Conservation (phyloP, 2,113 vertebrate species). For the Mugil cephalus region DNA sequence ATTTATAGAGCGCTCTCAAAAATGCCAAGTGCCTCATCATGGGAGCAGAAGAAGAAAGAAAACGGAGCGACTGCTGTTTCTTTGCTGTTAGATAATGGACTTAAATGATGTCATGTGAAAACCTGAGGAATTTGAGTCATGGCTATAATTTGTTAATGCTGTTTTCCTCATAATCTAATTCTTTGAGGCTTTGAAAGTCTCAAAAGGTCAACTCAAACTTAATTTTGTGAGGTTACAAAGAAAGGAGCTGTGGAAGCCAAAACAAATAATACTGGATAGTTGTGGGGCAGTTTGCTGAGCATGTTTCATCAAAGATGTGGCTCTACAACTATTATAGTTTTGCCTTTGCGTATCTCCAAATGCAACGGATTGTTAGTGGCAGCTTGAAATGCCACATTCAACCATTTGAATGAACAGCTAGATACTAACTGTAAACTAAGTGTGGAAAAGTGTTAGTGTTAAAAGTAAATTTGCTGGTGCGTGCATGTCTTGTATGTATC, state of each 20-base stretch:
- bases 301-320: slow-evolving; percentile 4
- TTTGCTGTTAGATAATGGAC: slow-evolving; percentile 72
- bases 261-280: slow-evolving; percentile 72
- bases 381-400: not conserved
- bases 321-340: slow-evolving; percentile 32
- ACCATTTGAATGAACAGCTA: not conserved
- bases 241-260: slow-evolving; percentile 68
- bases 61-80: slow-evolving; percentile 53
- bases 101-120: slow-evolving; percentile 86
- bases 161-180: slow-evolving; percentile 86
- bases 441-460: not conserved
- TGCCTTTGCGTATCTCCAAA: slow-evolving; percentile 8
- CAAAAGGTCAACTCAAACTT: slow-evolving; percentile 84
- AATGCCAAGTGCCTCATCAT: slow-evolving; percentile 40
- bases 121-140: slow-evolving; percentile 82
- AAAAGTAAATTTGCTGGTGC: slow-evolving; percentile 36
- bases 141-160: slow-evolving; percentile 86
- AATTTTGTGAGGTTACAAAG: slow-evolving; percentile 77
- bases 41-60: slow-evolving; percentile 44
- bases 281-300: slow-evolving; percentile 21
- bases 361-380: not conserved
- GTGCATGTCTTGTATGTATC: slow-evolving; percentile 32
- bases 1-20: slow-evolving; percentile 41
- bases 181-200: slow-evolving; percentile 80
- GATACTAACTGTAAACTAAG: not conserved